Evolutionary conservation across 1,140 invertebrate genomes (phyloP).

Genomic region (Polypedilum vanderplanki): DNA sequence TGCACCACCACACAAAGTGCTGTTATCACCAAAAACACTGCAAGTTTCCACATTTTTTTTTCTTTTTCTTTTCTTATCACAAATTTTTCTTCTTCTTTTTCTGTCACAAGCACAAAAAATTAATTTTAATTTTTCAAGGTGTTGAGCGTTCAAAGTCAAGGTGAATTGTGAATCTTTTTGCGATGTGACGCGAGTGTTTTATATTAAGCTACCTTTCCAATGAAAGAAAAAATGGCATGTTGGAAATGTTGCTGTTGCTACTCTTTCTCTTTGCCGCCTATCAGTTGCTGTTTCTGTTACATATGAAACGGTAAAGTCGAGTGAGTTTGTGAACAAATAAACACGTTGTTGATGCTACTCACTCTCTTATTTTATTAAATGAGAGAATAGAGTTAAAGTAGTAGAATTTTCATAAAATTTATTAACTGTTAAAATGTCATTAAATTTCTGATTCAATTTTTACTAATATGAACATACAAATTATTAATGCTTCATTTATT

Average conservation of each 20-base stretch:
- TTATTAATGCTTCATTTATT: no score
- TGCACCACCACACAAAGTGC: background rate
- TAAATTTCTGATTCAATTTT: no score
- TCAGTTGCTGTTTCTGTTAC: background rate
- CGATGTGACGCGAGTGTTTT: background rate
- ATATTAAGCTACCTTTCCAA: constrained; percentile 3
- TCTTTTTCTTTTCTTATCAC: background rate
- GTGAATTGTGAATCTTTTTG: background rate
- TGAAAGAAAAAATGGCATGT: background rate
- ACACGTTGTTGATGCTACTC: no score
- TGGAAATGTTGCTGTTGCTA: background rate
- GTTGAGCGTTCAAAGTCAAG: constrained; percentile 16
- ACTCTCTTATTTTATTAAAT: no score
- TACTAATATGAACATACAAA: no score
- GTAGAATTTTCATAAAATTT: no score
- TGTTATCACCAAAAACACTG: constrained; percentile 1
- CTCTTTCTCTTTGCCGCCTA: background rate
- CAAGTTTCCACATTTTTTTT: background rate
- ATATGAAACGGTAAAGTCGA: constrained; percentile 2
- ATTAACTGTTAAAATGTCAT: no score
- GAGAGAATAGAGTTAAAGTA: no score
- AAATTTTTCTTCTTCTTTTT: background rate
- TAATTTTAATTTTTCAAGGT: background rate
- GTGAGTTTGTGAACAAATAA: background rate
- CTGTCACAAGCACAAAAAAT: background rate